Evolutionary conservation across 2,888 invertebrate genomes (phyloP), one percentile per base, ranked within the genome.

Genomic region (Pyrrhosoma nymphula): DNA sequence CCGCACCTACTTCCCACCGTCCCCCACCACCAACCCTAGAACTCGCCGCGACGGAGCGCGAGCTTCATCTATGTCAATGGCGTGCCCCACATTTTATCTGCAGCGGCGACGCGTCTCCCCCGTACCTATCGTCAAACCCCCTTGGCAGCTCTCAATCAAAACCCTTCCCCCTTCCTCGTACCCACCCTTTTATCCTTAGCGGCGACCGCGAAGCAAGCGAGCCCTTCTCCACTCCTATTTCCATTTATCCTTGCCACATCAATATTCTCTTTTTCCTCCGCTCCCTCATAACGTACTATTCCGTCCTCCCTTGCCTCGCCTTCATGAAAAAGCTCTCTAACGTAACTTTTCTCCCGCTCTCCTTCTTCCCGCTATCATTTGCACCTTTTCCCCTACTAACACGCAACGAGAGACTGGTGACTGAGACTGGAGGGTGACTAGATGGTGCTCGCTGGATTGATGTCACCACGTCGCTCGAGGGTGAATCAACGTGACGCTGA

Each of bases 71-170:
- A 93, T 93, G 93, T 93, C 69, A 75, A 93, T 93, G 69, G 69
- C 47, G 93, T 93, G 93, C 47, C 93, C 93, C 93, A 93, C 93
- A 93, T 93, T 69, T 93, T 93, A 93, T 93, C 69, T 75, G 69
- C 47, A n/a, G 2, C 20, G 26, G 35, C 35, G 69, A n/a, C 82
- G 30, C 30, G 30, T 82, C 82, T 16, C 35, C 82, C 82, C n/a
- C 35, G 82, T n/a, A 16, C 30, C 82, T n/a, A 47, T 47, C 47
- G 10, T 4, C 69, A 4, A 60, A 14, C 60, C 60, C 20, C 60
- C 2, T 20, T 12, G n/a, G 69, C 69, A 69, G 69, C 82, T 30
- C 82, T 82, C 82, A 35, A 82, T 82, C 82, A 82, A 35, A 82
- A 35, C 30, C 14, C 75, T 30, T 69, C 30, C 10, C 30, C 12